Evolutionary conservation across 1,140 invertebrate genomes (phyloP).

Genomic region (Andrena cerasifolii): DNA sequence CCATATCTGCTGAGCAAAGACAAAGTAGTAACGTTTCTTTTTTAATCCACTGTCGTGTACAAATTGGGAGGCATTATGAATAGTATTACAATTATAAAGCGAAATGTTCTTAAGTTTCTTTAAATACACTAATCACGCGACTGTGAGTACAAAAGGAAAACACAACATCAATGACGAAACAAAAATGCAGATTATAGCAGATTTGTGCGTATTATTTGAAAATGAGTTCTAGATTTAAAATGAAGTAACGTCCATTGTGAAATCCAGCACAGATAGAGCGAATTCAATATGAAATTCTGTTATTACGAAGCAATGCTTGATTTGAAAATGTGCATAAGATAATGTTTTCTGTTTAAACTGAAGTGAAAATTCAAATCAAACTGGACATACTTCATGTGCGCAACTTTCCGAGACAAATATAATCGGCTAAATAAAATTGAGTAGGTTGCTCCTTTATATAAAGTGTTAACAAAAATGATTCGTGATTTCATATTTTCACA

Average conservation of each 20-base stretch:
- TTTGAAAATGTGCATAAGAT: background rate
- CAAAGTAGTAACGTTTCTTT: conserved; percentile 26
- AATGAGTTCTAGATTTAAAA: conserved; percentile 14
- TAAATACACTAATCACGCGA: conserved; percentile 13
- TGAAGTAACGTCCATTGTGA: conserved; percentile 16
- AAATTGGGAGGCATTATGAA: conserved; percentile 53
- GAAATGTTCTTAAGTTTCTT: conserved; percentile 14
- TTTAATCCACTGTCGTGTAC: conserved; percentile 34
- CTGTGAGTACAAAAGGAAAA: conserved; percentile 38
- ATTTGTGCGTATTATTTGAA: conserved; percentile 16
- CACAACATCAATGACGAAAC: conserved; percentile 29
- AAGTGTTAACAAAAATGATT: conserved; percentile 17
- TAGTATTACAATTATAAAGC: conserved; percentile 38
- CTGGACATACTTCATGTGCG: background rate
- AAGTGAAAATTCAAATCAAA: conserved; percentile 8
- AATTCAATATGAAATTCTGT: background rate
- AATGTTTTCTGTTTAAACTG: background rate
- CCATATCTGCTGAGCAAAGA: conserved; percentile 21
- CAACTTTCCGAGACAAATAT: background rate
- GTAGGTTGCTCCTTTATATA: conserved; percentile 1
- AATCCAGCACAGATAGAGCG: conserved; percentile 2
- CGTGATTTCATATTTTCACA: background rate
- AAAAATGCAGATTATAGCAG: conserved; percentile 12
- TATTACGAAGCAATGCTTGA: background rate
- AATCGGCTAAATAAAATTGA: background rate